Base-by-base conservation (phyloP, 2,113 vertebrate genomes). In the Propithecus coquereli region DNA sequence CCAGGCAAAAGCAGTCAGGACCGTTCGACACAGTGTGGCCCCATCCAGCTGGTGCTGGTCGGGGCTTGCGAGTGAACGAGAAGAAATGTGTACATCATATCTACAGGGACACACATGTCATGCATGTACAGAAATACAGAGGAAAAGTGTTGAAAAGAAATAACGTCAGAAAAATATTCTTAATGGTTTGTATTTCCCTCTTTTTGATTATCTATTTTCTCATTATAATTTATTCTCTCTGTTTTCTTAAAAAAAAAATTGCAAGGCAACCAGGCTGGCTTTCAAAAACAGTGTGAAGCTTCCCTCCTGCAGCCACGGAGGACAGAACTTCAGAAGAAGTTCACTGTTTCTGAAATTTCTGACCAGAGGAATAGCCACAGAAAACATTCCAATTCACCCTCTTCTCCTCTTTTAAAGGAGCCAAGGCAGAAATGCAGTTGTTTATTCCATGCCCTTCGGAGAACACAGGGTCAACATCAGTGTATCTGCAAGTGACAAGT, bases 401-500 rank as follows among this genome's bases (percentile, higher is more conserved):
- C 61, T 45, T 27, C 40, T 61, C 23, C 40, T n/a, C 8, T 47
- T 84, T 68, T 59, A 50, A 18, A 54, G 50, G 4, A 70, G 3
- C 59, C 14, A 22, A 18, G 23, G 43, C n/a, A 65, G 57, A 71
- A 57, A 23, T 3, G 14, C 6, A 25, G 5, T 40, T 65, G 22
- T 61, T 52, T 6, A 43, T n/a, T 54, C 25, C 10, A 8, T 3
- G 10, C 1, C 2, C 40, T 34, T 59, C 54, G 57, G 47, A 73
- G 80, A 63, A 17, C 1, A 10, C 4, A 63, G 4, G n/a, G 32
- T 11, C 40, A 47, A 43, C 0, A 14, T 40, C 6, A 32, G n/a
- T 17, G 2, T 0, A 0, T 23, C 12, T 2, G 0, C 3, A 66
- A 61, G 43, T 0, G 34, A 12, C 10, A 73, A 54, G 32, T 0